These are phyloP conservation scores for Pyrocoelia pectoralis DNA, from an alignment of 2,888 invertebrate genomes.

Conservation along the genomic window DNA sequence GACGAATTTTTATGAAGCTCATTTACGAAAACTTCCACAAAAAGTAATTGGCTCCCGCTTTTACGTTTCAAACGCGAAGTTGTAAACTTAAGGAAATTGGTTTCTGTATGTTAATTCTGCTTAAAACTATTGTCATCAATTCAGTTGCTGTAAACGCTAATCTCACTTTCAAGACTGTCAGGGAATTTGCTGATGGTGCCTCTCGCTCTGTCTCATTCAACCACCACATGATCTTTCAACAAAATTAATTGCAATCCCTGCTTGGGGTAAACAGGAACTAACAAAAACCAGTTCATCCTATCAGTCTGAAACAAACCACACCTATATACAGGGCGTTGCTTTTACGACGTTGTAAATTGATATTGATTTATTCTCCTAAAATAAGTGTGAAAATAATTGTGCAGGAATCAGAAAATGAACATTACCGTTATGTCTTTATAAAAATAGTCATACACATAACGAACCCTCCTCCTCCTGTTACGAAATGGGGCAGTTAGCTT, in stretches of 20 bases:
- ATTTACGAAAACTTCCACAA: background rate
- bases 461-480: too few relatives aligned
- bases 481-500: too few relatives aligned
- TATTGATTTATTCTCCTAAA: too few relatives aligned
- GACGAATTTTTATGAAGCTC: slow-evolving; percentile 4
- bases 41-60: background rate
- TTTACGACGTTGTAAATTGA: too few relatives aligned
- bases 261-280: slow-evolving; percentile 9
- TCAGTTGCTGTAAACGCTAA: slow-evolving; percentile 9
- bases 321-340: slow-evolving; percentile 7
- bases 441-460: too few relatives aligned
- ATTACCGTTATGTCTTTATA: too few relatives aligned
- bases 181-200: background rate
- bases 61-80: background rate
- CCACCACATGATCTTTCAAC: slow-evolving; percentile 13
- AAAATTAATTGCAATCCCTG: slow-evolving; percentile 8
- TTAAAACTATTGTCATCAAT: slow-evolving; percentile 9
- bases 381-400: too few relatives aligned
- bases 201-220: background rate
- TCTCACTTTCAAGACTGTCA: slow-evolving; percentile 7
- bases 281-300: slow-evolving; percentile 5
- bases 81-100: background rate
- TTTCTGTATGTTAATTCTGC: slow-evolving; percentile 6
- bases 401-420: too few relatives aligned
- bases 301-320: background rate